A percentile compares a stretch with the other conserved stretches of the same genome.
Conservation (phyloP, 2,888 invertebrate genomes). For the Sarcophaga caerulescens region DNA sequence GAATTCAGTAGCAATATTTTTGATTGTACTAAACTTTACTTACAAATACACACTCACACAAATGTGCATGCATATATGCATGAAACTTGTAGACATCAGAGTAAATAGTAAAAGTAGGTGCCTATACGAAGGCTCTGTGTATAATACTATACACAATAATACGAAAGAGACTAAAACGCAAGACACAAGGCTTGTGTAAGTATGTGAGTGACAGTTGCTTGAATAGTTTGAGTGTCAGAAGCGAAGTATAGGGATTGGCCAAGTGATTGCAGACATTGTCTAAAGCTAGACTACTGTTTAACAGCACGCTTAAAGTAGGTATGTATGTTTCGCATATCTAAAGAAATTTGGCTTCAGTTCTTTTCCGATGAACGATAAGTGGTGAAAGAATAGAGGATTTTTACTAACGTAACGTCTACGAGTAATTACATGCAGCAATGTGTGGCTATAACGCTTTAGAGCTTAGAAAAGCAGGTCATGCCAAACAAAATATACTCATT, state of each 20-base stretch:
- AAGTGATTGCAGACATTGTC: not conserved
- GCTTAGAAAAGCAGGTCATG: no score
- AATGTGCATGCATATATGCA: not conserved
- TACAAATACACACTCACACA: not conserved
- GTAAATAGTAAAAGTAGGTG: constrained; percentile 17
- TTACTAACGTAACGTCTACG: no score
- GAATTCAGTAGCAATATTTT: not conserved
- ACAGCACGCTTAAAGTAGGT: no score
- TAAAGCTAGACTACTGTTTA: no score
- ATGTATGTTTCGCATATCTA: no score
- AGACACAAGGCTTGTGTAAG: not conserved
- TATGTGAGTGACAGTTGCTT: not conserved
- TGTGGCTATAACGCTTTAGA: no score
- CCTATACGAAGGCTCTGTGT: not conserved
- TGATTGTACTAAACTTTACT: constrained; percentile 8
- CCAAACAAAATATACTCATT: no score
- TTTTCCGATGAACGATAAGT: no score
- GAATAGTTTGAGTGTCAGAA: constrained; percentile 12
- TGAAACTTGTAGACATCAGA: constrained; percentile 5
- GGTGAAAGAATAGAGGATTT: no score
- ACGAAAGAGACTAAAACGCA: constrained; percentile 5
- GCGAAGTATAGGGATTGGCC: not conserved
- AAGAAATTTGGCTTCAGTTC: no score
- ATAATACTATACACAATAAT: no score
- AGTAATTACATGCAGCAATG: no score